Base-by-base conservation (phyloP, 2,888 invertebrate species). In the Miltochrista miniata region DNA sequence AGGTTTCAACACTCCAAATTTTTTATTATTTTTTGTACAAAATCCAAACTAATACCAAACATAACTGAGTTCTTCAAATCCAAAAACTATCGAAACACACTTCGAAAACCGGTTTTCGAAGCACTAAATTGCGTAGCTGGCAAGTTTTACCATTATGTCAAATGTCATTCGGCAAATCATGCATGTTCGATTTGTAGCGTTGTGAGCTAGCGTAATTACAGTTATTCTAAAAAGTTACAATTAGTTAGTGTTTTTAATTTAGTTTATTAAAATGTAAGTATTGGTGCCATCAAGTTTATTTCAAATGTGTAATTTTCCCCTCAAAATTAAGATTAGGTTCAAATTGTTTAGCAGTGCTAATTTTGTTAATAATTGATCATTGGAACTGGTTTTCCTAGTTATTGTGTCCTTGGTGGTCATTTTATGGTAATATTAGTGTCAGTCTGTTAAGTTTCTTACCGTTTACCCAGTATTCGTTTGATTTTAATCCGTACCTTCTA, bases 341-440 rank as follows among this genome's bases (percentile, higher is more conserved):
- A 5, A 24, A 24, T 24, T 5, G n/a, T n/a, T n/a, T n/a, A n/a
- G 5, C 18, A 24, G 18, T 18, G 58, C 45, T 65, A 59, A 64
- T 61, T 67, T 74, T 63, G 67, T 64, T 68, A 64, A 59, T 72
- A 74, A 73, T 76, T 79, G 71, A 63, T 68, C 57, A 69, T 66
- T 56, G 56, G 79, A 83, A 85, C 85, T 61, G 76, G 85, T 85
- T 84, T 83, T 79, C 70, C 78, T 70, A 72, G 71, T 74, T 64
- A 58, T 59, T 58, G 52, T 59, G 83, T 80, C 83, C 82, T 84
- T 85, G 82, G 70, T 67, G 56, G 47, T 72, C 69, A 65, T 62
- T 52, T 70, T 74, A 81, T 74, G 74, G 64, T 72, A 75, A 70
- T 78, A 70, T 56, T 59, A 46, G 56, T 43, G 45, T 57, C 51